Evolutionary conservation across 2,113 vertebrate genomes (phyloP), one percentile per base, ranked within the genome.

Genomic region (Dicentrarchus labrax): DNA sequence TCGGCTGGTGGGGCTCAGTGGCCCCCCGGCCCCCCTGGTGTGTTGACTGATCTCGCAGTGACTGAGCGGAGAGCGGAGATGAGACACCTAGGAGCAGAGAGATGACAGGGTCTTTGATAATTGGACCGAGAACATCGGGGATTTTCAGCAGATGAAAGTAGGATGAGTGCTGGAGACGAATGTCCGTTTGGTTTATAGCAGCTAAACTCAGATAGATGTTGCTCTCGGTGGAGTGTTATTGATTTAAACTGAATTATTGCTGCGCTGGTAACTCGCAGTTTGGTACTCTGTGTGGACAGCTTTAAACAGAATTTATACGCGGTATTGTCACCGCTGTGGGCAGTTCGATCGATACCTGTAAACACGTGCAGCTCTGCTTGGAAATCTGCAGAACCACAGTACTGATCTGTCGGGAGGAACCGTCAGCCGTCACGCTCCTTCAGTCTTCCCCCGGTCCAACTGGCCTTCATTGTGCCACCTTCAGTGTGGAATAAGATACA

Each of bases 221-320:
- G 24, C 65, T 61, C 81, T 61, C 57, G 16, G 60, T 1, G 16
- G 47, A 54, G 54, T 0, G 13, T 48, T 73, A 76, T 86, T 51
- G 80, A 83, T 86, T 75, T 54, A 68, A 62, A 56, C n/a, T 12
- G 72, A 60, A 83, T 81, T 78, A 59, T 72, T 84, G 73, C 64
- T 56, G 76, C 2, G 5, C 11, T 56, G 38, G 64, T 59, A 53
- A 43, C 64, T 78, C 39, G 0, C 61, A 21, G 51, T 54, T 48
- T 38, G 79, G 24, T 39, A 5, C 76, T 39, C 22, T 17, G 50
- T 22, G 71, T 12, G 6, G 65, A 83, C 69, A 21, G 50, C 73
- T 84, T 83, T 60, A 79, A 79, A 86, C 41, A 41, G 67, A 74
- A 83, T 80, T 67, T 70, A 65, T 74, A 64, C 24, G 64, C 51